Evolutionary conservation across 2,797 vertebrate genomes (phyloP).

Genomic region (Luscinia luscinia): DNA sequence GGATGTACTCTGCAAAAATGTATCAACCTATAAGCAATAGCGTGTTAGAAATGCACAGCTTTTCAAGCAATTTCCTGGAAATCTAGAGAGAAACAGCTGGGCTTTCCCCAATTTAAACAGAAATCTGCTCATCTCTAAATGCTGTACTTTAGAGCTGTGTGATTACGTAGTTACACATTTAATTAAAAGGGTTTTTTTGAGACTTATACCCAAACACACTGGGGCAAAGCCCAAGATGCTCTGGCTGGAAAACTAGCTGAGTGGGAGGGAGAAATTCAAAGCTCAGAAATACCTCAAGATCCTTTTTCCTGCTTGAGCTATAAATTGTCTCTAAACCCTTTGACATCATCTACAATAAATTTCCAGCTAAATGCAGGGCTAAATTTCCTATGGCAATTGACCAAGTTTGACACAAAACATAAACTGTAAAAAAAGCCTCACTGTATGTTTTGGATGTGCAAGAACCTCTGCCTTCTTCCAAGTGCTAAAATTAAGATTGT

Average conservation of each 20-base stretch:
- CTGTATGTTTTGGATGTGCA: not conserved
- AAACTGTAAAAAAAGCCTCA: not conserved
- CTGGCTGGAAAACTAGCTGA: not conserved
- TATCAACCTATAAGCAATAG: not conserved
- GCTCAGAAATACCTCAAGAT: not conserved
- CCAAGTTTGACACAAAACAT: not conserved
- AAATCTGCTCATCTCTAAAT: not conserved
- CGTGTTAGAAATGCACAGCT: not conserved
- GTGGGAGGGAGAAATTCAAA: not conserved
- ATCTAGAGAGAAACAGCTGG: constrained; percentile 6
- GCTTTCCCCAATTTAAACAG: not conserved
- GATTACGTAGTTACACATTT: not conserved
- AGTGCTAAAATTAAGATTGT: not conserved
- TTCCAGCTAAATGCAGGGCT: not conserved
- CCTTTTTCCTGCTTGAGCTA: not conserved
- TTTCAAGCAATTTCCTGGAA: constrained; percentile 11
- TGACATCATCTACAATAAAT: not conserved
- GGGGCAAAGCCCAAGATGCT: not conserved
- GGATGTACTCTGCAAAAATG: not conserved
- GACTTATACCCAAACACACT: not conserved
- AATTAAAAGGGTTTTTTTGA: not conserved
- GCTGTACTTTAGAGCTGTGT: not conserved
- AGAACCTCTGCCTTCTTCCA: not conserved
- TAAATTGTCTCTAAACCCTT: not conserved
- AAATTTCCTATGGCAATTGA: not conserved